Evolutionary conservation across 1,140 invertebrate species (phyloP), one percentile per base, ranked within the genome.

Genomic region (Dinoponera quadriceps): DNA sequence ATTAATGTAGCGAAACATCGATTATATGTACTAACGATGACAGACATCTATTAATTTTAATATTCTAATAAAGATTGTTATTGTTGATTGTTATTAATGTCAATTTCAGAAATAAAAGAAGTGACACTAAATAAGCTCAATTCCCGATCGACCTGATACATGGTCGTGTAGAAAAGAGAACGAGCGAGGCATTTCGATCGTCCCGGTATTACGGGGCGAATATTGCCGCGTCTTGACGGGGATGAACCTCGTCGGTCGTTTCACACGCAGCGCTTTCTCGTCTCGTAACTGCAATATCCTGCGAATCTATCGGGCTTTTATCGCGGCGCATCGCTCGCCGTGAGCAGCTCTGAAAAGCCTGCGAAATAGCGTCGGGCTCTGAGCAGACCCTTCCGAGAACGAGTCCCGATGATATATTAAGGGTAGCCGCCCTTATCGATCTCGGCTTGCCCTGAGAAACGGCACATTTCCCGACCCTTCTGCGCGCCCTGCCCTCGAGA

Each of bases 341-440:
- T 78, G 63, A 80, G 57, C 57, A 55, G 25, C 18, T n/a, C 13
- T 25, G 65, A 48, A 29, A 78, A 44, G 11, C 60, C 38, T 44
- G 9, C 11, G 49, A 68, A 44, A 33, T 44, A 55, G 62, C 20
- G 48, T 22, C 33, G 38, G 16, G 13, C 38, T 48, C 5, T 29
- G 44, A 18, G 18, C 69, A 54, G 51, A 80, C 75, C 51, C 33
- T 48, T 16, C 33, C 22, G 18, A 78, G 38, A 78, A 78, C 13
- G 75, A 78, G 49, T 68, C 55, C 44, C 49, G 22, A 57, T 22
- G 13, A 16, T 33, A 63, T 25, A 57, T 69, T 65, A 51, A 60
- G 75, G 75, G 65, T 69, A 20, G 20, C 60, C 73, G 59, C 20
- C 62, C 63, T 22, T 80, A 80, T 80, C 75, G 75, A 80, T 80